Evolutionary conservation across 2,888 invertebrate genomes (phyloP).

Genomic region (Polyommatus icarus): DNA sequence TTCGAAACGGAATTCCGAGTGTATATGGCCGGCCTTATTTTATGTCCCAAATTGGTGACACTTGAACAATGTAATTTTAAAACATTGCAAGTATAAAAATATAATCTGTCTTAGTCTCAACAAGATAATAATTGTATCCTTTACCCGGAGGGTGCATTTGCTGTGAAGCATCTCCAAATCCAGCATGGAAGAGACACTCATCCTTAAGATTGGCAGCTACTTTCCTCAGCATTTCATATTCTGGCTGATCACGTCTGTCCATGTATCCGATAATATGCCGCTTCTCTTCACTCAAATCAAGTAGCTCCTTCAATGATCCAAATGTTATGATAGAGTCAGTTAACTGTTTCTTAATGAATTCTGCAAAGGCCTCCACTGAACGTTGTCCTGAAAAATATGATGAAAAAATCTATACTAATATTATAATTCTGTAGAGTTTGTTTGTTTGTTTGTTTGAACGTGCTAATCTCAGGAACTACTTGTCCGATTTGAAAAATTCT

Average conservation of each 20-base stretch:
- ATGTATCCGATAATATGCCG: conserved; percentile 95
- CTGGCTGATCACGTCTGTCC: conserved; percentile 88
- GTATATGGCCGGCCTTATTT: no score
- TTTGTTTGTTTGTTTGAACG: no score
- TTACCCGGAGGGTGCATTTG: conserved; percentile 92
- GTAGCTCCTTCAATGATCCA: conserved; percentile 85
- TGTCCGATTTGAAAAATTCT: no score
- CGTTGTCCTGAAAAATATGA: conserved; percentile 80
- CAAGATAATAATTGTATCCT: not conserved
- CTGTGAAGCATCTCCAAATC: conserved; percentile 90
- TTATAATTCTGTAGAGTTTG: no score
- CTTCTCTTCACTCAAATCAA: conserved; percentile 88
- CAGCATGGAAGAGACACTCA: conserved; percentile 96
- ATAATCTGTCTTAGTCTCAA: no score
- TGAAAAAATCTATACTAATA: no score
- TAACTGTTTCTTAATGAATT: conserved; percentile 93
- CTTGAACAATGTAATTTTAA: no score
- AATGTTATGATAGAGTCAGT: conserved; percentile 92
- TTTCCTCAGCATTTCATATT: conserved; percentile 89
- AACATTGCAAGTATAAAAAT: not conserved
- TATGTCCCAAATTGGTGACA: no score
- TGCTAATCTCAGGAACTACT: no score
- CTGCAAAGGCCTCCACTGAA: conserved; percentile 93
- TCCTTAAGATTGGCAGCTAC: conserved; percentile 94
- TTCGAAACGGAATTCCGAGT: no score